Evolutionary conservation across 30 jellyfish, hydroid and myxozoan genomes (phyloP), one percentile per base, ranked within the genome.

Genomic region (Chrysaora quinquecirrha): DNA sequence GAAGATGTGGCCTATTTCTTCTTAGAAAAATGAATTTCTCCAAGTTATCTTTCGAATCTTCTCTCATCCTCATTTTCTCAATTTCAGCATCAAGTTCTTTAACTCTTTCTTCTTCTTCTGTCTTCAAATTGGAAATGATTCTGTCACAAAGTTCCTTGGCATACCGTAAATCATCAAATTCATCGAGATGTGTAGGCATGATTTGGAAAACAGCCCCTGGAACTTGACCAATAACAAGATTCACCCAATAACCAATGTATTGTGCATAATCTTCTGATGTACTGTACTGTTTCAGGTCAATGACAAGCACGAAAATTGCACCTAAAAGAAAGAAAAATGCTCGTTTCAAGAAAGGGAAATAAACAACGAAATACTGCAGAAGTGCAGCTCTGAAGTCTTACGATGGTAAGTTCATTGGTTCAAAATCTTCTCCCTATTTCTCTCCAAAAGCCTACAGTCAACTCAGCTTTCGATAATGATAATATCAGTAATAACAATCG

Each of bases 111-210:
- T 29, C 38, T 14, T 65, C 84, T 48, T 80, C 84, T 0, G 22
- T 35, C n/a, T 30, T 31, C 50, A 50, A 30, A 20, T 76, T 81
- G 10, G 27, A 25, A 54, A 78, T 46, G 27, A 83, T 85, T 23
- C 73, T 65, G 33, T 50, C 25, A 62, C 98, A 85, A 28, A 71
- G 72, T 14, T 48, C 69, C 35, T 30, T 21, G 21, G 47, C 84
- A 28, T 73, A 25, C 12, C 72, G 61, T 11, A 78, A 47, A 9
- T 71, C 75, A 19, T 54, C 49, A 32, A 89, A 71, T 46, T 24
- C 14, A 62, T 93, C 99, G 23, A 75, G 67, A 62, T 77, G 96
- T 0, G 99, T 93, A 4, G 97, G 97, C 29, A 93, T 95, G 49
- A 93, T 71, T 25, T 87, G 58, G 43, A 93, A 79, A 23, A 65